Base-by-base conservation (phyloP, 2,113 vertebrate genomes). In the Cinclus cinclus region DNA sequence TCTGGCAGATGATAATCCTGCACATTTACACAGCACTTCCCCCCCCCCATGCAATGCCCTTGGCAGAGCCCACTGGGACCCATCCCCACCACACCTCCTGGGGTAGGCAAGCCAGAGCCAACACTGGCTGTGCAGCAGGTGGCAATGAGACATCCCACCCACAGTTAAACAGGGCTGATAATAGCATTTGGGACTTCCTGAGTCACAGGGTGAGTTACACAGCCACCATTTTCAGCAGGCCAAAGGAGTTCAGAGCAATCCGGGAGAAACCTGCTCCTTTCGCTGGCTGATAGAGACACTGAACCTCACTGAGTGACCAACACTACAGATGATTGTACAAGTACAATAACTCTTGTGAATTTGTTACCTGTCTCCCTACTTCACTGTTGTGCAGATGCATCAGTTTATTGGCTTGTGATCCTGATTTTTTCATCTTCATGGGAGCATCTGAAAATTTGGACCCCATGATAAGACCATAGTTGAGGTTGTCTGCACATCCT, bases 321-420 rank as follows among this genome's bases (percentile, higher is more conserved):
- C 78, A 83, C 94, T 97, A 82, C 86, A 73, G 87, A 94, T 90
- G 96, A 84, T 97, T 92, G 92, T 96, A 95, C 85, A 97, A 97
- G 58, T 90, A 97, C 91, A 97, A 87, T 69, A 94, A 95, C 96
- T 88, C 95, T 94, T 44, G 93, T 86, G 87, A 95, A 96, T 97
- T 97, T 97, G 98, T 98, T 97, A 99, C 99, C 98, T 99, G 99
- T 98, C 99, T 98, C 90, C 99, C 99, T 84, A 99, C 99, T 98
- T 99, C 99, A 95, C 99, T 99, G 99, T 99, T 99, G 98, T 99
- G 99, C 91, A 99, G 99, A 97, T 99, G 99, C 99, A 99, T 99
- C 94, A 99, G 99, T 97, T 99, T 99, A 98, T 99, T 99, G 94
- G 99, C 99, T 85, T 99, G 99, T 86, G 99, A 99, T 93, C 99